Conservation (phyloP, 2,888 invertebrate genomes). For the Helleia helle region DNA sequence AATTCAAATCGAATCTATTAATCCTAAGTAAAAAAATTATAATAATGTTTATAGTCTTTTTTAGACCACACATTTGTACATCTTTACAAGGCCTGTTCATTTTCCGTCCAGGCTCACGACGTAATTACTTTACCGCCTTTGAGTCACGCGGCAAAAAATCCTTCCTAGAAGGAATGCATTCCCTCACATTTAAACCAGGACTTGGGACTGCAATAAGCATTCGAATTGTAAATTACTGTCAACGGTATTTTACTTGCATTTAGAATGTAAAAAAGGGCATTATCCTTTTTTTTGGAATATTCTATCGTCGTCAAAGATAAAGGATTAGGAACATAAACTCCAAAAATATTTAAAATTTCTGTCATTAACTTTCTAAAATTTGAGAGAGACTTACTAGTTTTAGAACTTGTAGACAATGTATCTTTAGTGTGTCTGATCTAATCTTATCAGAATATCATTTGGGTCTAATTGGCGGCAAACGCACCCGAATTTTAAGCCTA, state of each 20-base stretch:
- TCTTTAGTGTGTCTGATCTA: conserved; percentile 9
- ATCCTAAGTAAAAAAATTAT: too few species aligned
- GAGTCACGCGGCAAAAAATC: conserved; percentile 39
- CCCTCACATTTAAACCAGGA: conserved; percentile 39
- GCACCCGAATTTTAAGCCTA: conserved; percentile 33
- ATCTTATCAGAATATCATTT: conserved; percentile 24
- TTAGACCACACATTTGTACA: too few species aligned
- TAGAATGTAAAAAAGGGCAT: neutral
- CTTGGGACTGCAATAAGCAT: neutral
- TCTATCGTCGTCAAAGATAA: neutral
- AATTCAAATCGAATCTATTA: too few species aligned
- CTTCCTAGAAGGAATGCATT: conserved; percentile 44
- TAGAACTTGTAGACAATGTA: neutral
- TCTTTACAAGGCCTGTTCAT: too few species aligned
- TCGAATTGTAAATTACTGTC: neutral
- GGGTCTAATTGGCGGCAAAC: conserved; percentile 43
- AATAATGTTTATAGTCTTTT: too few species aligned
- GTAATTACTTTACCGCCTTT: conserved; percentile 49
- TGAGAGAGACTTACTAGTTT: neutral
- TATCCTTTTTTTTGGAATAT: neutral
- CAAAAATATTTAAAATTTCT: neutral
- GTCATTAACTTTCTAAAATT: too few species aligned
- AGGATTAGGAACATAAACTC: neutral
- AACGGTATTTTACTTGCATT: neutral
- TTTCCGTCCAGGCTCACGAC: conserved; percentile 1